A percentile compares a stretch with the other conserved stretches of the same genome.
These are phyloP conservation scores for Rhagoletis pomonella DNA, from an alignment of 1,140 invertebrate genomes.

Conservation along the genomic window DNA sequence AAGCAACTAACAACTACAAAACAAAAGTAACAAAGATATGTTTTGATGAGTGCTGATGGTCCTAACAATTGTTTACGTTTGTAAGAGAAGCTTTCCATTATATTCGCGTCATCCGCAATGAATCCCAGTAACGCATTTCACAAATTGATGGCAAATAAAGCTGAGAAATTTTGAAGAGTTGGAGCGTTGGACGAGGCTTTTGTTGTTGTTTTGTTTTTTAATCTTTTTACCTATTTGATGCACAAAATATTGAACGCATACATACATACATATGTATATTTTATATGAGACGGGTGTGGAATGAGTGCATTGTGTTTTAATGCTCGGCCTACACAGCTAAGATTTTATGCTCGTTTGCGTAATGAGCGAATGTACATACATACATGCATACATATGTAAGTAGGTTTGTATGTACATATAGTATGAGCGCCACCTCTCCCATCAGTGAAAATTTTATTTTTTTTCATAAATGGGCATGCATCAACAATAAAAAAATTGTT, in stretches of 20 bases:
- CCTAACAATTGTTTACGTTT: neutral
- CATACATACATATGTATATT: neutral
- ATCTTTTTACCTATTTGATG: neutral
- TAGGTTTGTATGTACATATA: too few species aligned
- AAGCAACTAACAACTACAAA: neutral
- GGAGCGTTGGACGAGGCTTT: neutral
- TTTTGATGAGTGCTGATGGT: neutral
- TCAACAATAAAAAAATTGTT: neutral
- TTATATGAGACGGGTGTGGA: neutral
- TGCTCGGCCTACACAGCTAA: neutral
- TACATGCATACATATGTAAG: too few species aligned
- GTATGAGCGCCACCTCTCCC: too few species aligned
- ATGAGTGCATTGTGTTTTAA: neutral
- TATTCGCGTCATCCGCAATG: neutral
- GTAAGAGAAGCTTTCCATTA: neutral
- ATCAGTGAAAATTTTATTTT: neutral
- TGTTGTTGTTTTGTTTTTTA: neutral
- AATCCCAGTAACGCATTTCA: neutral
- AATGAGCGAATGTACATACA: neutral
- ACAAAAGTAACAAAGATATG: neutral
- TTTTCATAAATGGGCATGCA: neutral
- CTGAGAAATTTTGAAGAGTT: neutral
- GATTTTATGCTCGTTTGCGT: neutral
- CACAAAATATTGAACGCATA: neutral
- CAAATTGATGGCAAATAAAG: constrained; percentile 10